phyloP scores from a whole-genome alignment of 2,113 vertebrate species.

The Aegithalos caudatus region DNA sequence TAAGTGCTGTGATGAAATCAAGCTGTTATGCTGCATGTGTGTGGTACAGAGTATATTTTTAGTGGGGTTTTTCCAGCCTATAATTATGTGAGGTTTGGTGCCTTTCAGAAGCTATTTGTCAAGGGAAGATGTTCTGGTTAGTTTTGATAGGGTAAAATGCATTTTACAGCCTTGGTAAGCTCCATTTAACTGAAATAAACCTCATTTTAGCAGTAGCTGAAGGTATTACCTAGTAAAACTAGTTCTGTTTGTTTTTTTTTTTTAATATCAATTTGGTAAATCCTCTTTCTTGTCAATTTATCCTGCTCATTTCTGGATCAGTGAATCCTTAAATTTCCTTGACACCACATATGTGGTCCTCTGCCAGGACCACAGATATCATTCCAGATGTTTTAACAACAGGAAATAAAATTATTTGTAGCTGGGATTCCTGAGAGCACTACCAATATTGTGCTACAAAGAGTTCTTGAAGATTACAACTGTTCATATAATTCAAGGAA shows the following conservation, averaged over 20 bases:
- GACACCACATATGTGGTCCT: not conserved
- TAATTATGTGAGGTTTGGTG: constrained; percentile 65
- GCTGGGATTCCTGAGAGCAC: not conserved
- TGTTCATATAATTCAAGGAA: not conserved
- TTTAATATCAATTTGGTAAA: not conserved
- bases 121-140: constrained; percentile 62
- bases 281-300: not conserved
- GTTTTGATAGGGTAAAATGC: constrained; percentile 57
- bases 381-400: not conserved
- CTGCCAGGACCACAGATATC: not conserved
- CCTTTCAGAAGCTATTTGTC: constrained; percentile 65
- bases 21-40: constrained; percentile 60
- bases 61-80: constrained; percentile 21
- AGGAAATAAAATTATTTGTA: not conserved
- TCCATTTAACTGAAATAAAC: constrained; percentile 17
- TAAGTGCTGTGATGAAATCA: constrained; percentile 61
- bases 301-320: not conserved
- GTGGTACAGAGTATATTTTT: constrained; percentile 68
- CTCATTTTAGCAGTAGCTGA: not conserved
- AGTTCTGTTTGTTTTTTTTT: not conserved
- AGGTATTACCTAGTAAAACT: not conserved
- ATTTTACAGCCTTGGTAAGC: constrained; percentile 25
- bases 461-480: not conserved
- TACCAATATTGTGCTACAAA: not conserved
- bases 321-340: not conserved